Evolutionary conservation across 2,113 vertebrate species (phyloP).

Genomic region (Nestor notabilis): DNA sequence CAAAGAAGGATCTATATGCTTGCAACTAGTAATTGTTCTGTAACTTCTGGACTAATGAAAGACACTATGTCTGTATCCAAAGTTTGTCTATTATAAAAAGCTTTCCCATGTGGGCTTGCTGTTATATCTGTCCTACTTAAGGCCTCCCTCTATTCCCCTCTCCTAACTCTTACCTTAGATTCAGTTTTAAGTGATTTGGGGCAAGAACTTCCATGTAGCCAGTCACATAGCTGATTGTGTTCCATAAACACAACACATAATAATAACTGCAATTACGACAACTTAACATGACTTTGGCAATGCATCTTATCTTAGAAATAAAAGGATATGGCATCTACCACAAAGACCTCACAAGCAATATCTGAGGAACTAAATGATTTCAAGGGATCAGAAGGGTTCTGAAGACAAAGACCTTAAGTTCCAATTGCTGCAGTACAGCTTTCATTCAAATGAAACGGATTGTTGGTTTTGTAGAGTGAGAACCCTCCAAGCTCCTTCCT

Average conservation of each 20-base stretch:
- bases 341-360: background rate
- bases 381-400: background rate
- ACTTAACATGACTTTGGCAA: background rate
- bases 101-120: background rate
- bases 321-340: background rate
- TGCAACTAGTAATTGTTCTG: background rate
- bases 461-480: background rate
- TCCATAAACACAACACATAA: background rate
- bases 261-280: background rate
- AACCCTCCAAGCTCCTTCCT: background rate
- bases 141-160: background rate
- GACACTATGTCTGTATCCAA: background rate
- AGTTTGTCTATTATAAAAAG: background rate
- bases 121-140: background rate
- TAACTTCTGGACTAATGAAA: background rate
- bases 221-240: background rate
- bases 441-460: background rate
- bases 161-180: background rate
- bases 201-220: background rate
- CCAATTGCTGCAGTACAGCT: background rate
- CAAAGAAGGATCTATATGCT: background rate
- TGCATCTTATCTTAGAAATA: background rate
- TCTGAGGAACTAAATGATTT: background rate
- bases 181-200: background rate
- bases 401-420: background rate